These are phyloP conservation scores for Melanerpes aurifrons DNA, from an alignment of 2,113 vertebrate species.

Conservation along the genomic window DNA sequence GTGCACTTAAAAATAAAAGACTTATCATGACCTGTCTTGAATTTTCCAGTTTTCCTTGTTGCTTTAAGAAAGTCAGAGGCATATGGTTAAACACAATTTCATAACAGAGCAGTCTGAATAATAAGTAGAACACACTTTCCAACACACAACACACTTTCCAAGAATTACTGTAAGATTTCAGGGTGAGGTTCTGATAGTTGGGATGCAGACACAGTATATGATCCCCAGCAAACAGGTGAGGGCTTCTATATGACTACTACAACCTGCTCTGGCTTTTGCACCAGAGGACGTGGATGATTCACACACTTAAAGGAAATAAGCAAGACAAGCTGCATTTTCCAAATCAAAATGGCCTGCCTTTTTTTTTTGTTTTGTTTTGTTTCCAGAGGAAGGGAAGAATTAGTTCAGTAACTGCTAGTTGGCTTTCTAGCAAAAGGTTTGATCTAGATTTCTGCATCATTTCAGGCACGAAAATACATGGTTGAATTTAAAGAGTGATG, in stretches of 20 bases:
- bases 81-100: conserved; percentile 63
- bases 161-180: conserved; percentile 21
- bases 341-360: not conserved
- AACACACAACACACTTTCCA: conserved; percentile 45
- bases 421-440: not conserved
- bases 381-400: not conserved
- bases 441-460: not conserved
- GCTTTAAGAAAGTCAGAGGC: conserved; percentile 69
- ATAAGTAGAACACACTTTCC: conserved; percentile 7
- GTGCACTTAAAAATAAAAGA: conserved; percentile 60
- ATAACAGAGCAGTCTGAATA: conserved; percentile 43
- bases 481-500: conserved; percentile 2
- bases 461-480: conserved; percentile 34
- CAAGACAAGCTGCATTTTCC: not conserved
- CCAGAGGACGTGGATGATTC: not conserved
- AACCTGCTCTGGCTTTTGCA: not conserved
- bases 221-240: not conserved
- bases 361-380: rapidly evolving
- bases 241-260: not conserved
- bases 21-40: conserved; percentile 62
- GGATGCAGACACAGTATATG: not conserved
- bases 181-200: not conserved
- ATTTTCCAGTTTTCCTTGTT: conserved; percentile 71
- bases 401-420: not conserved
- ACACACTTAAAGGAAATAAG: not conserved